Base-by-base conservation (phyloP, 2,888 invertebrate genomes). In the Drosophila pseudotakahashii region DNA sequence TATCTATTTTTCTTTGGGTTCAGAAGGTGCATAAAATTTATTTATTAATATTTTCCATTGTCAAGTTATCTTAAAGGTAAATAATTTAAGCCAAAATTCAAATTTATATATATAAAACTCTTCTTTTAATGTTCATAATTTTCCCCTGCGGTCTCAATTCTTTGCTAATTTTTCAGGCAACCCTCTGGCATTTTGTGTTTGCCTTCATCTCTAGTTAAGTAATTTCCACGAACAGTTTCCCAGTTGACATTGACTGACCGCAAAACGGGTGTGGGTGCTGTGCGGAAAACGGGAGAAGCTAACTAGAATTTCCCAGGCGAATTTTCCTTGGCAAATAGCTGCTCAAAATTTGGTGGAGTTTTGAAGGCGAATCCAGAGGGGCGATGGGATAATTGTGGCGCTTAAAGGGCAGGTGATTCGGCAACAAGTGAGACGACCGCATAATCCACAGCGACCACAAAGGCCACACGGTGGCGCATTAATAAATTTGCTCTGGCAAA, bases 391-490 rank as follows among this genome's bases (percentile, higher is more conserved):
- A 34, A 48, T 48, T 48, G 48, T 13, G 32, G 11, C 48, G 48
- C 48, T 48, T 39, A 34, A 44, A 47, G 36, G 64, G 13, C 39
- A 68, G 58, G 58, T 59, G 57, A 55, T 23, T 19, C 55, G 58
- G 88, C 82, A 82, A 88, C 82, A 82, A 88, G 82, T 82, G 86
- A 73, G 79, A 75, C 55, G 76, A 81, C 81, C 81, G 70, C 81
- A 87, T 84, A 81, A 85, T 84, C 87, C 88, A 87, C 81, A 57
- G 39, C 60, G 50, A 52, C 68, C 70, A 34, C 59, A 70, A 57
- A 44, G 37, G 54, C 42, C 73, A 57, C 63, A 58, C 66, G 62
- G 55, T 67, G 78, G 79, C 74, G 83, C 71, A 87, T 87, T 81
- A 84, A 87, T 87, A 81, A 81, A 81, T 81, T 80, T 73, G 48